Percentiles rank a stretch among this genome's conserved stretches.
Conservation (phyloP, 2,113 vertebrate genomes). For the Pycnonotus jocosus region DNA sequence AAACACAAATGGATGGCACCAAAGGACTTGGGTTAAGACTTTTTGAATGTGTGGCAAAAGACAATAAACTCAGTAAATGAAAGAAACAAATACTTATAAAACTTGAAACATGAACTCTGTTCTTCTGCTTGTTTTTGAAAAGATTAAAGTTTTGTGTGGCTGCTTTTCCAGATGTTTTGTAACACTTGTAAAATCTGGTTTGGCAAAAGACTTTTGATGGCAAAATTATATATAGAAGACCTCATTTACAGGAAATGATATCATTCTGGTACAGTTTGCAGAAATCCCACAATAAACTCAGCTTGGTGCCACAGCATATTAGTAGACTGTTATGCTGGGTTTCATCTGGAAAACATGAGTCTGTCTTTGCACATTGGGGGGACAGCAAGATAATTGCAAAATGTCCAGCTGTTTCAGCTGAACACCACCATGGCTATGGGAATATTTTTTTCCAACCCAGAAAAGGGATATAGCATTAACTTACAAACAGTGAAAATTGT, state of each 20-base stretch:
- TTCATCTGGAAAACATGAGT: conserved; percentile 60
- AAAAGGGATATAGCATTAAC: conserved; percentile 54
- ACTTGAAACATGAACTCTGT: background rate
- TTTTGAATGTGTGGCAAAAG: background rate
- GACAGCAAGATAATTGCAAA: conserved; percentile 61
- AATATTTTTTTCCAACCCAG: conserved; percentile 31
- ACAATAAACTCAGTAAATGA: background rate
- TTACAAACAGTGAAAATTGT: conserved; percentile 68
- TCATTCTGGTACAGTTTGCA: conserved; percentile 67
- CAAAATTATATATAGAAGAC: conserved; percentile 66
- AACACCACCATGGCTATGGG: conserved; percentile 28
- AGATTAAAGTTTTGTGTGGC: conserved; percentile 37
- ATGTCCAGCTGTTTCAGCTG: conserved; percentile 65
- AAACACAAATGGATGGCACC: background rate
- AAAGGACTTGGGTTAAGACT: background rate
- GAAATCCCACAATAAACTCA: conserved; percentile 76
- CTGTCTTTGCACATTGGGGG: conserved; percentile 36
- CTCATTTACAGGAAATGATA: conserved; percentile 78
- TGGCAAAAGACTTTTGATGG: conserved; percentile 68
- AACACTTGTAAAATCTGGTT: conserved; percentile 67
- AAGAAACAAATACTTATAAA: background rate
- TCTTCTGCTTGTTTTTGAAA: conserved; percentile 34
- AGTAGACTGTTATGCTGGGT: conserved; percentile 51
- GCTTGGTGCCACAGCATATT: conserved; percentile 67
- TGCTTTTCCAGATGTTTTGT: conserved; percentile 57